These are phyloP conservation scores for Orussus abietinus DNA, from an alignment of 1,140 invertebrate genomes.

Conservation along the genomic window DNA sequence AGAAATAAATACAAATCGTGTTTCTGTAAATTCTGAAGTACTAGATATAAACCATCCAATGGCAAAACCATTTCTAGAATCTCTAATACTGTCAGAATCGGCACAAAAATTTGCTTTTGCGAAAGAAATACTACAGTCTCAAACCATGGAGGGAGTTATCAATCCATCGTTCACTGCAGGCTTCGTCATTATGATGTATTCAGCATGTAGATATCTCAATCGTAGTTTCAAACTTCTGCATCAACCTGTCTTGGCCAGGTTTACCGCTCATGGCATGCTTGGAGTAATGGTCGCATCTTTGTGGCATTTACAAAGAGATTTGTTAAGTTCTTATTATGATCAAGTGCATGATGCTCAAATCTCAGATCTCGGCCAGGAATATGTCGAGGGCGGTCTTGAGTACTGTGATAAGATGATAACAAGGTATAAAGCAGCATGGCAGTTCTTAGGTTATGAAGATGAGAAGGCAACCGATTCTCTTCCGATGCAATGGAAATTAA, in stretches of 20 bases:
- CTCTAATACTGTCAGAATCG: conserved; percentile 67
- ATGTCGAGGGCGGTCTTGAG: conserved; percentile 67
- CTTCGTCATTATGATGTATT: conserved; percentile 52
- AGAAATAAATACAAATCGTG: conserved; percentile 53
- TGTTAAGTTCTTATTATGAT: conserved; percentile 60
- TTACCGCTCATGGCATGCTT: conserved; percentile 14
- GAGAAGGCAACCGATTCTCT: conserved; percentile 58
- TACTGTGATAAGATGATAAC: conserved; percentile 70
- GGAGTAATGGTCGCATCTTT: conserved; percentile 7
- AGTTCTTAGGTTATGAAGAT: conserved; percentile 60
- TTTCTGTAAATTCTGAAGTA: conserved; percentile 54
- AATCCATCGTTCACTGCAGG: conserved; percentile 26
- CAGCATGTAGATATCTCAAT: conserved; percentile 51
- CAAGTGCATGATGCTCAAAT: conserved; percentile 59
- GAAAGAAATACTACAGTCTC: conserved; percentile 61
- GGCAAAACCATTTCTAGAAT: conserved; percentile 60
- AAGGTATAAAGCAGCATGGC: conserved; percentile 68
- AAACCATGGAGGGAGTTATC: conserved; percentile 54
- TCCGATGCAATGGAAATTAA: conserved; percentile 67
- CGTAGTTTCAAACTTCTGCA: conserved; percentile 53
- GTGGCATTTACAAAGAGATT: conserved; percentile 65
- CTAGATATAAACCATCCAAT: conserved; percentile 61
- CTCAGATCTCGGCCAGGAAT: conserved; percentile 57
- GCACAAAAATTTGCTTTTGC: conserved; percentile 76
- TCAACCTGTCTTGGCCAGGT: conserved; percentile 42